phyloP scores from a whole-genome alignment of 2,113 vertebrate genomes.

The Urocynchramus pylzowi region DNA sequence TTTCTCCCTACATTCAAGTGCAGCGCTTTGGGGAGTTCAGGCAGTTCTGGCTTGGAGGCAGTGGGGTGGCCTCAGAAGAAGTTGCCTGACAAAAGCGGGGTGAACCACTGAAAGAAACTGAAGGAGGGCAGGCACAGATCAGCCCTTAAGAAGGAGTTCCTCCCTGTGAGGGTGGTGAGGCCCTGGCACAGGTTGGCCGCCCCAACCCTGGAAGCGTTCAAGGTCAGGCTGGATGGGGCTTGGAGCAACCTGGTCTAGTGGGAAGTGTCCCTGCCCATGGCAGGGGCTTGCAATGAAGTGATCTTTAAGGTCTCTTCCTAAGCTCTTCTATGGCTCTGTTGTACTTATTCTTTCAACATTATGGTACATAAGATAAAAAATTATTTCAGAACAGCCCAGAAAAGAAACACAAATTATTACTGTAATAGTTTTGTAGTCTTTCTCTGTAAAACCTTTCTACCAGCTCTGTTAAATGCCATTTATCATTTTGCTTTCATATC shows the following conservation, averaged over 20 bases:
- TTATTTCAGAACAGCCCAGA: background rate
- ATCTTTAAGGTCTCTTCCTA: background rate
- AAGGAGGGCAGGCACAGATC: background rate
- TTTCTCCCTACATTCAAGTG: background rate
- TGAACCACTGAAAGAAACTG: background rate
- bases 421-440: background rate
- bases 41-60: background rate
- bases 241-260: background rate
- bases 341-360: background rate
- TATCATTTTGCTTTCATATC: background rate
- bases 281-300: background rate
- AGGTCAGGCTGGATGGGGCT: background rate
- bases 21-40: background rate
- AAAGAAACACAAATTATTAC: background rate
- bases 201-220: background rate
- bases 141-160: background rate
- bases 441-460: background rate
- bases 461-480: background rate
- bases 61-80: fast-evolving
- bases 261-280: background rate
- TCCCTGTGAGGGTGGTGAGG: background rate
- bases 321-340: background rate
- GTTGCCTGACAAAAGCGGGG: fast-evolving
- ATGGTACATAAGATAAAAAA: background rate
- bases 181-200: background rate